Evolutionary conservation across 2,888 invertebrate genomes (phyloP), one percentile per base, ranked within the genome.

Genomic region (Octonoba sinensis): DNA sequence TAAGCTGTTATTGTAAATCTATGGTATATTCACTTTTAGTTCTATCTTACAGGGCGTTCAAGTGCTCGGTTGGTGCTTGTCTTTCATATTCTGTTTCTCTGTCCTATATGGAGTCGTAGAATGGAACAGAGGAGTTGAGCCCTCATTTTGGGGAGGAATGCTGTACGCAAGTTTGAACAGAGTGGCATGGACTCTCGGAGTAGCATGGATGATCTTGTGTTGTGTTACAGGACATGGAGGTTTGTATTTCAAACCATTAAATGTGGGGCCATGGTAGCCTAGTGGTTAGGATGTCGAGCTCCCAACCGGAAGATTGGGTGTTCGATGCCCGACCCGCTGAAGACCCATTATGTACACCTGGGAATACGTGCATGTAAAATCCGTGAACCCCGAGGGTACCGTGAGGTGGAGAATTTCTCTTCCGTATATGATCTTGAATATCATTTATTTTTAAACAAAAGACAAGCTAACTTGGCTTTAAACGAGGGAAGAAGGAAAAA

Each of bases 211-310:
- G 49, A 74, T 78, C 4, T 59, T 78, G 0, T 72, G 70, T 18
- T 83, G 83, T 12, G 51, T 62, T 12, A 78, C 74, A 3, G 83
- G 83, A n/a, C 78, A 78, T 47, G 83, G 78, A 54, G 83, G 83
- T 83, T 57, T 57, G 15, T 59, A 4, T 22, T 13, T 18, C 44
- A 6, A 24, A 6, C 6, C 36, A 8, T 36, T 11, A 4, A 8
- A 11, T n/a, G n/a, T n/a, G n/a, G n/a, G n/a, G n/a, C n/a, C n/a
- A n/a, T n/a, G n/a, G n/a, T n/a, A n/a, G n/a, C n/a, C n/a, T n/a
- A n/a, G n/a, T n/a, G n/a, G n/a, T n/a, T n/a, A n/a, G n/a, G n/a
- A n/a, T n/a, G n/a, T n/a, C n/a, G n/a, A n/a, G n/a, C n/a, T n/a
- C n/a, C n/a, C n/a, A n/a, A n/a, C n/a, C n/a, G n/a, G n/a, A n/a